A percentile compares a stretch with the other conserved stretches of the same genome.
phyloP scores from a whole-genome alignment of 1,140 invertebrate genomes.

The Tetraneura akinire region DNA sequence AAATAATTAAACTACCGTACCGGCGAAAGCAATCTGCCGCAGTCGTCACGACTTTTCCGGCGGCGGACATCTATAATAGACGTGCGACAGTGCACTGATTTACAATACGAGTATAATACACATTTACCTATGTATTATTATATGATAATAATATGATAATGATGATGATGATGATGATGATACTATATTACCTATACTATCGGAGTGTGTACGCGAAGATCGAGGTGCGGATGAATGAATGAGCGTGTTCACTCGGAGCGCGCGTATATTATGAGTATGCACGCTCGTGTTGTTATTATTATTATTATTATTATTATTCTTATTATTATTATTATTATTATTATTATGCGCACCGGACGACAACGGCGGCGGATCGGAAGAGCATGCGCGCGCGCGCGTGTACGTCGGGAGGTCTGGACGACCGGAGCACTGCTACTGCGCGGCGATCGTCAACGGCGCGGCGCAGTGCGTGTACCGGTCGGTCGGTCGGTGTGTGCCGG shows the following conservation, averaged over 20 bases:
- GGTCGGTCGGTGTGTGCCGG: background rate
- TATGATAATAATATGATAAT: too few species aligned
- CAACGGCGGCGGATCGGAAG: background rate
- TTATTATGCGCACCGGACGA: conserved; percentile 18
- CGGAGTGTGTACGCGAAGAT: too few species aligned
- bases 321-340: background rate
- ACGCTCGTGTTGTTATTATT: background rate
- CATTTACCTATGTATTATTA: too few species aligned
- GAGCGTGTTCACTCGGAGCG: background rate
- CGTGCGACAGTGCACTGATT: too few species aligned
- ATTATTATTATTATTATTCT: conserved; percentile 3
- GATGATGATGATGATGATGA: too few species aligned
- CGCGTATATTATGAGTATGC: background rate
- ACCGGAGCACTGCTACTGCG: conserved; percentile 48
- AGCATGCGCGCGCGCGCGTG: background rate
- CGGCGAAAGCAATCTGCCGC: too few species aligned
- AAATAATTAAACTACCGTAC: too few species aligned
- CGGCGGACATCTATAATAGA: too few species aligned
- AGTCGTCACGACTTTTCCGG: too few species aligned
- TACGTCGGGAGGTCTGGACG: conserved; percentile 25
- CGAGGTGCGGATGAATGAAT: background rate
- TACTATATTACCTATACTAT: too few species aligned
- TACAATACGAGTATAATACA: too few species aligned
- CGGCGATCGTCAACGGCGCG: background rate
- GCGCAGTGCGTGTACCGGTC: conserved; percentile 4